Base-by-base conservation (phyloP, 2,888 invertebrate genomes). In the Cepaea hortensis region DNA sequence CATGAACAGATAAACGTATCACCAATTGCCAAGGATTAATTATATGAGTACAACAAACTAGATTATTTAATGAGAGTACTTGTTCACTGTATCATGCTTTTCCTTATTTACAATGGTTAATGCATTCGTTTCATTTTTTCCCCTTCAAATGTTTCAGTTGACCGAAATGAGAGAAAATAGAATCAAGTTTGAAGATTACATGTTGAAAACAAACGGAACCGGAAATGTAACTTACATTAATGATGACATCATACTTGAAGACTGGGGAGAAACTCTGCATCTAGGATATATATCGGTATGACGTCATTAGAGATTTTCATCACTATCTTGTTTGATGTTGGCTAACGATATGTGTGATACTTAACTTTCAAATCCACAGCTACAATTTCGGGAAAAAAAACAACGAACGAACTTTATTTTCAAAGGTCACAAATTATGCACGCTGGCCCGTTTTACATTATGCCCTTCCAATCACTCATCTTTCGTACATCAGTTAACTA, bases 111-210 rank as follows among this genome's bases (percentile, higher is more conserved):
- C 18, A 68, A 18, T 18, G 68, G 5, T 7, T 18, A 4, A 68
- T 0, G 13, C 1, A n/a, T n/a, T 68, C 18, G 11, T 68, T 9
- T 20, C 13, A 68, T 68, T 18, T 75, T 75, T 20, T 35, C 55
- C 7, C 5, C 9, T 13, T 48, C 55, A 35, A 35, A 18, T 11
- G 35, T 62, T 13, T 13, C 75, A 87, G 86, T n/a, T 87, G 61
- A 68, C 61, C n/a, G 86, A 87, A 48, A 77, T 87, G 86, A 77
- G 70, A 35, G 85, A 88, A 11, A 92, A 92, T 89, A 81, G 87
- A 68, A 73, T 86, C 11, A 68, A 48, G 5, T 88, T 88, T 73
- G 82, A 87, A 18, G 85, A 87, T 65, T 90, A 90, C 88, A 85
- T 80, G 76, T 6, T 75, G 15, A n/a, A 85, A 46, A 83, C 81